Evolutionary conservation across 2,888 invertebrate genomes (phyloP).

Genomic region (Amphipoea oculea): DNA sequence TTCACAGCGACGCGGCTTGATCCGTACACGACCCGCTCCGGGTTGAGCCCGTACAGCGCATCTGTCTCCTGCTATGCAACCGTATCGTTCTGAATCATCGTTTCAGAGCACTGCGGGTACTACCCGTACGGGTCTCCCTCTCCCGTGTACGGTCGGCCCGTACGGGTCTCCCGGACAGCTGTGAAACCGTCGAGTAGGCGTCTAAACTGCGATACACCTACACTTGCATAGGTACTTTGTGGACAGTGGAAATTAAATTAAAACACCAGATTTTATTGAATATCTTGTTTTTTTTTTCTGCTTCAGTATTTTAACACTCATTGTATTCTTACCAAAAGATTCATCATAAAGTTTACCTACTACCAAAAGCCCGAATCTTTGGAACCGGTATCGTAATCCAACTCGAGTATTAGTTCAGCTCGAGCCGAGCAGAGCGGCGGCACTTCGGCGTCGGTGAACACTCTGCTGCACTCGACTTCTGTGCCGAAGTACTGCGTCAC

Average conservation of each 20-base stretch:
- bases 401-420: slow-evolving; percentile 56
- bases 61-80: too few relatives aligned
- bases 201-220: too few relatives aligned
- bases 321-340: neutral
- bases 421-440: neutral
- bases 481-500: slow-evolving; percentile 15
- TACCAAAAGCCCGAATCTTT: slow-evolving; percentile 12
- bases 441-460: neutral
- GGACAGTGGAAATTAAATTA: neutral
- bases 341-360: neutral
- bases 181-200: too few relatives aligned
- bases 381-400: slow-evolving; percentile 50
- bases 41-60: too few relatives aligned
- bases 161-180: too few relatives aligned
- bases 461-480: neutral
- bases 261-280: neutral
- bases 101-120: too few relatives aligned
- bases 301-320: neutral
- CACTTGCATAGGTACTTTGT: neutral
- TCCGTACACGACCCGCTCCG: too few relatives aligned
- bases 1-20: too few relatives aligned
- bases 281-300: neutral
- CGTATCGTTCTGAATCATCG: too few relatives aligned
- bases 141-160: too few relatives aligned
- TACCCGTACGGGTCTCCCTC: too few relatives aligned